Conservation (phyloP, 2,888 invertebrate species). For the Trichogramma evanescens region DNA sequence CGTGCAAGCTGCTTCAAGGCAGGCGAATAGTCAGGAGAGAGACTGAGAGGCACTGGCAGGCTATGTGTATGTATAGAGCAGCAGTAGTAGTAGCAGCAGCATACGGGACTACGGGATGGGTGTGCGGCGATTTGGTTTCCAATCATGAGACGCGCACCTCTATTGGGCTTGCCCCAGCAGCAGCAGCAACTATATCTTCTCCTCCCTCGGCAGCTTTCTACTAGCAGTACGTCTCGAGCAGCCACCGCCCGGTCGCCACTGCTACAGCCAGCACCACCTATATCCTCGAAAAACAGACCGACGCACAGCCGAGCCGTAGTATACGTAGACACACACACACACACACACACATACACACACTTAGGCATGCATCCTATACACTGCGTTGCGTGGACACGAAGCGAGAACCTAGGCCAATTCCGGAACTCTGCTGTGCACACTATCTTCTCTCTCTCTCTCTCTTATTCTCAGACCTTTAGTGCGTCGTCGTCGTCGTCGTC, state of each 20-base stretch:
- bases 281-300: background rate
- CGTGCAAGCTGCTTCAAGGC: too few species aligned
- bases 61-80: background rate
- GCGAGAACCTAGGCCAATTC: conserved; percentile 34
- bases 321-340: background rate
- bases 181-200: conserved; percentile 5
- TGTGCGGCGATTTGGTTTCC: conserved; percentile 49
- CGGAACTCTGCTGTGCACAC: conserved; percentile 24
- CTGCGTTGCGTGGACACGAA: background rate
- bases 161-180: conserved; percentile 22
- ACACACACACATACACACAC: conserved; percentile 24
- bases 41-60: conserved; percentile 17
- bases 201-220: too few species aligned
- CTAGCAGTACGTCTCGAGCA: too few species aligned
- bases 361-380: background rate
- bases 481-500: too few species aligned
- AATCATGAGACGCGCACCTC: conserved; percentile 44
- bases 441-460: conserved; percentile 11
- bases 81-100: conserved; percentile 21
- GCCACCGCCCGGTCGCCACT: conserved; percentile 14
- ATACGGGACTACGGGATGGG: conserved; percentile 22
- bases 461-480: background rate
- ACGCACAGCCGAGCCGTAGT: background rate
- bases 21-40: conserved; percentile 4
- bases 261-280: conserved; percentile 1